Base-by-base conservation (phyloP, 1,140 invertebrate species). In the Mylabris phalerata region DNA sequence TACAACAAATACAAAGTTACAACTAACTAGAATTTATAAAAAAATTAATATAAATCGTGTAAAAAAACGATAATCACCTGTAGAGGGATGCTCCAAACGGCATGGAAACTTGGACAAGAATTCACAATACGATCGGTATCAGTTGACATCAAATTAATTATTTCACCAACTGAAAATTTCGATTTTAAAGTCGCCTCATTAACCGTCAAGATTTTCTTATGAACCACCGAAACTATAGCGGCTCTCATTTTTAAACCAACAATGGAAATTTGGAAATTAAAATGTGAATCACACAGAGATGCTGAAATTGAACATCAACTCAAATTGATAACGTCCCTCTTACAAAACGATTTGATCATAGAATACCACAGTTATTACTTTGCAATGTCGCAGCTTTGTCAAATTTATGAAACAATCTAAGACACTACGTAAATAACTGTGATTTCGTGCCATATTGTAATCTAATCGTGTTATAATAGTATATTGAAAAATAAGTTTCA, bases 71-170 rank as follows among this genome's bases (percentile, higher is more conserved):
- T 48, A 62, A 38, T 72, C 73, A 89, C 89, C 80, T 95, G 90
- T 69, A 98, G 82, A 24, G 95, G 95, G 69, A 98, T 88, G 75
- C 93, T 96, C 95, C 97, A 98, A 62, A 98, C 82, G 10, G 91
- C 85, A 78, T 98, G 96, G 75, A 99, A 96, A 76, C 92, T 96
- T 0, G 90, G 86, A 77, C 92, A 95, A 41, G 95, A 92, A 75
- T 98, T 98, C 0, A 96, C 87, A 62, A 99, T 92, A 65, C 95
- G 81, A 69, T 97, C 93, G 0, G 88, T 88, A 74, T 99, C 97
- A 1, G 92, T 95, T 32, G 92, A 97, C 88, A 98, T 96, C 65
- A 95, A 93, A 77, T 98, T 99, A 0, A 97, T 84, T 26, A 98
- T 88, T 79, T 98, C 89, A 1, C 93, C 93, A 61, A 85, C 79